These are phyloP conservation scores for Phrynocephalus forsythii DNA, from an alignment of 2,797 vertebrate species.

Conservation along the genomic window DNA sequence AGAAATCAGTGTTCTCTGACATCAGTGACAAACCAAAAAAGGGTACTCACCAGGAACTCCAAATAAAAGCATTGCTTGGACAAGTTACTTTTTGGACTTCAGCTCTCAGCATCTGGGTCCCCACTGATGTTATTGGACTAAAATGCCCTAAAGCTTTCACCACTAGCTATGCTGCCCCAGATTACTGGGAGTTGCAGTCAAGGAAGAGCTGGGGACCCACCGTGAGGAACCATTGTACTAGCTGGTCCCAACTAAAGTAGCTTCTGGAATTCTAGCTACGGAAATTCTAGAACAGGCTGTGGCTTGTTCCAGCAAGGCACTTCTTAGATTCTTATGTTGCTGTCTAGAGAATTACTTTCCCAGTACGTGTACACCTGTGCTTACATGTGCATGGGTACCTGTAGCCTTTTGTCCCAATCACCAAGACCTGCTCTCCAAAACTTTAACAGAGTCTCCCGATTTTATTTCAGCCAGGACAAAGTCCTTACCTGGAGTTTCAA, in stretches of 20 bases:
- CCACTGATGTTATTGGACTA: too few species aligned
- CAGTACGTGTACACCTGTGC: not conserved
- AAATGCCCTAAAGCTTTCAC: too few species aligned
- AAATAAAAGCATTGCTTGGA: not conserved
- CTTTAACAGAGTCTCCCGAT: accelerated
- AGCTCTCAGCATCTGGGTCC: too few species aligned
- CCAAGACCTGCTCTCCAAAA: not conserved
- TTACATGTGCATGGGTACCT: too few species aligned
- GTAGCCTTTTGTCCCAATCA: not conserved
- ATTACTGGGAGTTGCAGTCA: too few species aligned
- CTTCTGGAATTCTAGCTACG: not conserved
- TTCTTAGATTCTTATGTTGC: too few species aligned
- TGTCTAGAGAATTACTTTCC: not conserved
- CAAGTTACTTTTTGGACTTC: too few species aligned
- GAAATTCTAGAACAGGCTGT: too few species aligned
- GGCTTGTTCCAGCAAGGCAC: too few species aligned
- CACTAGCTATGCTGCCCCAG: too few species aligned
- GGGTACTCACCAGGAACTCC: not conserved
- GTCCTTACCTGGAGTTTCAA: not conserved
- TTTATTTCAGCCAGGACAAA: not conserved
- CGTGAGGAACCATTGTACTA: too few species aligned
- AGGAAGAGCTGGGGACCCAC: too few species aligned
- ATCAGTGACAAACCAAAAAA: not conserved
- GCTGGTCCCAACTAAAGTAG: not conserved
- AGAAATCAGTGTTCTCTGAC: not conserved